Evolutionary conservation across 1,140 invertebrate species (phyloP), one percentile per base, ranked within the genome.

Genomic region (Drosophila kepulauana): DNA sequence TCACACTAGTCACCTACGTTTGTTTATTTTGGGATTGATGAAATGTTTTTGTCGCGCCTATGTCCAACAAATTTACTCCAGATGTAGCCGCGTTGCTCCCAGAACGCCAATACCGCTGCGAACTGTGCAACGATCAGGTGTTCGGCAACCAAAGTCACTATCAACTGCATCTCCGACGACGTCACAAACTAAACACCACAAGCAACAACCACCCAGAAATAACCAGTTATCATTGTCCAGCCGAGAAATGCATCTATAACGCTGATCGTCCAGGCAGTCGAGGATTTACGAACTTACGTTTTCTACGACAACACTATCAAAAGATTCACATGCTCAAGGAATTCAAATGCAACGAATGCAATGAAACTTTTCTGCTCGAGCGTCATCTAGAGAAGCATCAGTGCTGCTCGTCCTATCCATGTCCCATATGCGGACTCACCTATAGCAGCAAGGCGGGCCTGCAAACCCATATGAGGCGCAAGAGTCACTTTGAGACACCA

Each of bases 261-360:
- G 71, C 43, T 10, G 51, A 68, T 6, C 13, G 38, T 1, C 16
- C 48, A 16, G 61, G 15, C 0, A 35, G 48, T 5, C 76, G 85
- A 0, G 74, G 78, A 8, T 93, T 93, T 63, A 74, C 81, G 62
- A 82, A 73, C 28, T 61, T 93, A 0, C 93, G 93, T 20, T 58
- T 81, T 6, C 52, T 93, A 41, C 92, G 93, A 15, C 91, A 95
- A 92, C 95, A 95, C 80, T 95, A 94, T 72, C 91, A 95, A 48
- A 95, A 95, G 87, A 94, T 94, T 6, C 95, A 95, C 67, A 93
- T 94, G 8, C 92, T 93, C 8, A 95, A 95, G 90, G 93, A 80
- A 5, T 93, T 93, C 76, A 77, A 81, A 8, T 95, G 95, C 78
- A 78, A 75, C 3, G 81, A 79, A 20, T 95, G 95, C 69, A 78